Conservation (phyloP, 2,113 vertebrate genomes). For the Taxidea taxus region DNA sequence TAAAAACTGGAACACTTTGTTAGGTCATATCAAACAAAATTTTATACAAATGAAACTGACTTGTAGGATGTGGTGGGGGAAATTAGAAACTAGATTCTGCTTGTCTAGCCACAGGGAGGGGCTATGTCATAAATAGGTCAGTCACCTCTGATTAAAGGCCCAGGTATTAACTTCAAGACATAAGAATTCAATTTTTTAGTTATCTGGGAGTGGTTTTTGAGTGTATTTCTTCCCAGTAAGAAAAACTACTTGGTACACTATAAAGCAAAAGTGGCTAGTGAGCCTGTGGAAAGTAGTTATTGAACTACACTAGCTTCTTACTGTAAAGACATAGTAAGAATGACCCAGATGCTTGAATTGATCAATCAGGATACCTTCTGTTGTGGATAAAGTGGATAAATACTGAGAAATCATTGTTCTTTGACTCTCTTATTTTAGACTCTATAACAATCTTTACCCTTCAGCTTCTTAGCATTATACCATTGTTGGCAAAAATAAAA, state of each 20-base stretch:
- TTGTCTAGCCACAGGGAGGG: background rate
- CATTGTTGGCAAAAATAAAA: background rate
- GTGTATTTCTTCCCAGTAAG: background rate
- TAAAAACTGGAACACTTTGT: background rate
- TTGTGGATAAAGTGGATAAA: background rate
- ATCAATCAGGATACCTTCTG: background rate
- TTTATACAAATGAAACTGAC: background rate
- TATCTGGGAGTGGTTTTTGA: background rate
- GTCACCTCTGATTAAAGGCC: background rate
- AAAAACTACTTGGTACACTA: background rate
- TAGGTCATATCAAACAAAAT: background rate
- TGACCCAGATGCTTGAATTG: background rate
- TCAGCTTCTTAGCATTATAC: background rate
- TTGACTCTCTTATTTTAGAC: background rate
- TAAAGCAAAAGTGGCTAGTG: background rate
- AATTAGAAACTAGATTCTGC: background rate
- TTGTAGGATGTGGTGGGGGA: background rate
- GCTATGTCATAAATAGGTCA: background rate
- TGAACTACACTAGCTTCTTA: background rate
- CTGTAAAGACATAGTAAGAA: background rate
- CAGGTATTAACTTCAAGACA: background rate
- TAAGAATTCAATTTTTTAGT: background rate
- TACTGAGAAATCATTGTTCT: background rate
- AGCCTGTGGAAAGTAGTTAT: background rate
- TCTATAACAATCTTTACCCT: background rate